Base-by-base conservation (phyloP, 2,797 vertebrate genomes). In the Jordanella pulchra region DNA sequence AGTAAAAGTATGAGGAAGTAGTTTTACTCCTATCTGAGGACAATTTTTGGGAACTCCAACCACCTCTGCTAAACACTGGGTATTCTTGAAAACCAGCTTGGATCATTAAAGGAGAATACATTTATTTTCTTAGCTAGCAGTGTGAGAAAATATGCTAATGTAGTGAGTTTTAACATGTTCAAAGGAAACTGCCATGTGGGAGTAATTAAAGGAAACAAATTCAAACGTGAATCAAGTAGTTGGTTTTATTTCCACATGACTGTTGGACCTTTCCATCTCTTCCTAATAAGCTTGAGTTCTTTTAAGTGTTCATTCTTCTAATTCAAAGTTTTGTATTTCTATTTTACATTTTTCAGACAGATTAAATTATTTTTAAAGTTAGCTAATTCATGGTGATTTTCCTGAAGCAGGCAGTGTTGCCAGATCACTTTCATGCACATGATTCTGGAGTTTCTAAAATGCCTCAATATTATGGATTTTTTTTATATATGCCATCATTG, bases 151-250 rank as follows among this genome's bases (percentile, higher is more conserved):
- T 4, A 6, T 56, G 51, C 60, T n/a, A 7, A 73, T 3, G 47
- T 9, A 10, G 18, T 2, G 2, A 48, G 56, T 72, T 70, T 78
- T 51, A 74, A 17, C 21, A 69, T 54, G 23, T 50, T 17, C 45
- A 56, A 68, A 18, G 1, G 69, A 35, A 1, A 39, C 21, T 58
- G 65, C 44, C 23, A 9, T 61, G n/a, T 14, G 18, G 21, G n/a
- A 65, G 68, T 63, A 13, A 68, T 76, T 47, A n/a, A 17, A 32
- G 1, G 45, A 58, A 68, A 66, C 17, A 60, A 71, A 47, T 55
- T 28, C 12, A 11, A 69, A 51, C 39, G 25, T 76, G 28, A 10
- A n/a, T 21, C n/a, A 1, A 9, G 53, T 17, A 45, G 51, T 51
- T 17, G 12, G 3, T 42, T 54, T 73, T 60, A 14, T 60, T 55